Percentiles rank a stretch among this genome's conserved stretches.
Evolutionary conservation across 2,113 vertebrate species (phyloP).

Genomic region (Mus musculus): DNA sequence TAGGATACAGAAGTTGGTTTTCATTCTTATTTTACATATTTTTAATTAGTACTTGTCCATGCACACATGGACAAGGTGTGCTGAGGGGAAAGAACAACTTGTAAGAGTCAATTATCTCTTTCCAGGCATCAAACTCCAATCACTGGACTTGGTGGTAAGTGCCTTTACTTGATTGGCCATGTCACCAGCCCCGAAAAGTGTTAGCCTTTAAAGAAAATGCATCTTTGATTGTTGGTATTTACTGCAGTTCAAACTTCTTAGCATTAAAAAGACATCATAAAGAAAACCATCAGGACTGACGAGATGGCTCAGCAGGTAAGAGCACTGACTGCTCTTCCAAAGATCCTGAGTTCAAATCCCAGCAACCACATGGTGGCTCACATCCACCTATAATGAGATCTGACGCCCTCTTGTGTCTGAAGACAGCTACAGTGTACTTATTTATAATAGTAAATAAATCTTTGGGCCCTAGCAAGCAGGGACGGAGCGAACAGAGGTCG

Average conservation of each 20-base stretch:
- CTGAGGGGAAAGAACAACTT: neutral
- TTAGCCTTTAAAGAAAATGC: neutral
- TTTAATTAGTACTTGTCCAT: neutral
- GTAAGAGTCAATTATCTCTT: neutral
- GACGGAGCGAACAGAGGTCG: no score
- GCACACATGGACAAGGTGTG: neutral
- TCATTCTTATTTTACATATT: neutral
- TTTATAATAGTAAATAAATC: no score
- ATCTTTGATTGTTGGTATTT: neutral
- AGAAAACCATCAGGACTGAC: neutral
- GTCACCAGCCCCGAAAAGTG: neutral
- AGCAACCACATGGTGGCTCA: no score
- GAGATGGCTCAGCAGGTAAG: no score
- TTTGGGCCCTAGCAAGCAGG: no score
- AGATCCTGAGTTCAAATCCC: no score
- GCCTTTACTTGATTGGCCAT: neutral
- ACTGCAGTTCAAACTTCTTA: neutral
- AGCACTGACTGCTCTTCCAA: no score
- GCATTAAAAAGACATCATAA: neutral
- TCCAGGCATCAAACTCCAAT: neutral
- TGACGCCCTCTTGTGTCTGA: no score
- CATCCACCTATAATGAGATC: no score
- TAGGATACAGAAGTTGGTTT: neutral
- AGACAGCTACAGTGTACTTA: no score
- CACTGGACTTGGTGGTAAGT: neutral